Evolutionary conservation across 2,888 invertebrate species (phyloP).

Genomic region (Pachymerium ferrugineum): DNA sequence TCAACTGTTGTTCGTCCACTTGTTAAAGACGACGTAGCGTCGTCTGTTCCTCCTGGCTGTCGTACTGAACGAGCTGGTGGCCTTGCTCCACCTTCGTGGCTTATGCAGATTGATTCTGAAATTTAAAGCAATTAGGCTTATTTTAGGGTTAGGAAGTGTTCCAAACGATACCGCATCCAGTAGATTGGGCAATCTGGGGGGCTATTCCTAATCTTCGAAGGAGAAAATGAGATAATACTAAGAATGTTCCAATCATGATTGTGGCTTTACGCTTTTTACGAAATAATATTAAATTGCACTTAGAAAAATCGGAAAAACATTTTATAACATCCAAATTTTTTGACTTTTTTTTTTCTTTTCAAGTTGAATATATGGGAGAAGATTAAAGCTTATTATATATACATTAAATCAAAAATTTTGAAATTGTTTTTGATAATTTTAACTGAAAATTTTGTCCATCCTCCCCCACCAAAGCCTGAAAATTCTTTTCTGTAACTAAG

Average conservation of each 20-base stretch:
- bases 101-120: not conserved
- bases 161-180: not conserved
- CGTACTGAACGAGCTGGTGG: not conserved
- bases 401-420: not conserved
- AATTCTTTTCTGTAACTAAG: too few species aligned
- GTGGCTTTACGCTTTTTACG: not conserved
- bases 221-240: not conserved
- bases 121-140: not conserved
- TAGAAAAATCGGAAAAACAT: not conserved
- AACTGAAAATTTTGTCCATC: not conserved
- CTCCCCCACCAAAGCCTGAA: not conserved
- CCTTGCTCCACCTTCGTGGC: slow-evolving; percentile 15
- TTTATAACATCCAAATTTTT: not conserved
- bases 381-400: not conserved
- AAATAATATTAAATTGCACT: not conserved
- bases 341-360: not conserved
- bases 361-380: not conserved
- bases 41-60: not conserved
- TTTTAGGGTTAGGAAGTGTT: not conserved
- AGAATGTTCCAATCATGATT: not conserved
- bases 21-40: not conserved
- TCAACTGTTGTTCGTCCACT: not conserved
- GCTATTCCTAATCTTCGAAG: not conserved
- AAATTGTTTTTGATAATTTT: not conserved
- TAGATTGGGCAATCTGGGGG: not conserved